Base-by-base conservation (phyloP, 2,113 vertebrate species). In the Noctilio leporinus region DNA sequence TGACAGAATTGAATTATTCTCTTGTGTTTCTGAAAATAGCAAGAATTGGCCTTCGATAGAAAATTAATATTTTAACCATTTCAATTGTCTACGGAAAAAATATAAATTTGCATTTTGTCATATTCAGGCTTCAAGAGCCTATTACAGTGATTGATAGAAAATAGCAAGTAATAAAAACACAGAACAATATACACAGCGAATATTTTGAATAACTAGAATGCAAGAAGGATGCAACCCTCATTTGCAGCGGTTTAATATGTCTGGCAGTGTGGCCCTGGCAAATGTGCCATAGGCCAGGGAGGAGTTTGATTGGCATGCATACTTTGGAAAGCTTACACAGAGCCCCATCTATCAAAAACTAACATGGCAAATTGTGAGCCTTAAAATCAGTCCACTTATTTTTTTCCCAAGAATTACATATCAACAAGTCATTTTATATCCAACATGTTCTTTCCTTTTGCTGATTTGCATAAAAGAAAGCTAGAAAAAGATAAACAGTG, bases 21-120 rank as follows among this genome's bases (percentile, higher is more conserved):
- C 35, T 75, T 51, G 2, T n/a, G 28, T 84, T 77, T 57, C 64
- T 55, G 38, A 62, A 75, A 90, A 43, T 17, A 16, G 5, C 22
- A 35, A 19, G 15, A 72, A 53, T 38, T 49, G 22, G 2, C 5
- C 43, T 83, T 70, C 4, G 3, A 19, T 15, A 35, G 24, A 20
- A 94, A 91, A 86, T 83, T 17, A 89, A 30, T 83, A 72, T 65
- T 94, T 91, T 76, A 89, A n/a, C 20, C 59, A n/a, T 80, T n/a
- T 53, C 9, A 43, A 1, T 7, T 64, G 90, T 78, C 38, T 55
- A 57, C 8, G 75, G 14, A 67, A 45, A 80, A 96, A 69, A 82
- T 55, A 47, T 38, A 72, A 38, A 51, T 80, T 92, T 75, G 69
- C 17, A 49, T 53, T 55, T 57, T 9, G 4, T 59, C 10, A 4